Evolutionary conservation across 2,888 invertebrate species (phyloP), one percentile per base, ranked within the genome.

Genomic region (Aspidapion aeneum): DNA sequence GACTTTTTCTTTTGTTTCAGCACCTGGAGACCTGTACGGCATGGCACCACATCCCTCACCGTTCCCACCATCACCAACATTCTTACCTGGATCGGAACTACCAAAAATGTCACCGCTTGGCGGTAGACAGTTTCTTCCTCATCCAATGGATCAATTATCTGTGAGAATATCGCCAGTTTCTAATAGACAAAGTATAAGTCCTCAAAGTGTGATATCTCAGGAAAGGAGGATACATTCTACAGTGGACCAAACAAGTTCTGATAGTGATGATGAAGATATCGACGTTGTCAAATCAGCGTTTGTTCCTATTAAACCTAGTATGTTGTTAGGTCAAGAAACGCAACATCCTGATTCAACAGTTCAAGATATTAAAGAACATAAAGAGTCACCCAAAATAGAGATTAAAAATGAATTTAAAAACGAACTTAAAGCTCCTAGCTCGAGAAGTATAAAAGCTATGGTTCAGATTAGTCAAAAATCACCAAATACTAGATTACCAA

Each of bases 271-370:
- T 64, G 89, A 89, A 73, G 87, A 87, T 62, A 90, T 90, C 71
- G 90, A 90, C 73, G 90, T 90, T 20, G 90, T 90, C 0, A 88
- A 87, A 72, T 90, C 90, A 0, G 90, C 90, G 1, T 90, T 89
- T 78, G 87, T 88, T 57, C 88, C 89, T 19, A 87, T 88, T 60
- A 81, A 84, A 67, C 85, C 86, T 0, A 86, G 85, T 64, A 86
- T 83, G 70, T 80, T 85, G 1, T 81, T 85, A 68, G 74, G 86
- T 22, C 85, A 85, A 66, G 78, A 79, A 66, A 74, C 78, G 18
- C 84, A 71, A 70, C 85, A 85, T 60, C 85, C 87, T 0, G 86
- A 88, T 75, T 83, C 87, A 9, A 84, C 85, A 18, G 83, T 86
- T 49, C 82, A 80, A 35, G 86, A 84, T 69, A n/a, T n/a, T n/a